A percentile compares a stretch with the other conserved stretches of the same genome.
These are phyloP conservation scores for Entomobrya multifasciata DNA, from an alignment of 2,888 invertebrate genomes.

Conservation along the genomic window DNA sequence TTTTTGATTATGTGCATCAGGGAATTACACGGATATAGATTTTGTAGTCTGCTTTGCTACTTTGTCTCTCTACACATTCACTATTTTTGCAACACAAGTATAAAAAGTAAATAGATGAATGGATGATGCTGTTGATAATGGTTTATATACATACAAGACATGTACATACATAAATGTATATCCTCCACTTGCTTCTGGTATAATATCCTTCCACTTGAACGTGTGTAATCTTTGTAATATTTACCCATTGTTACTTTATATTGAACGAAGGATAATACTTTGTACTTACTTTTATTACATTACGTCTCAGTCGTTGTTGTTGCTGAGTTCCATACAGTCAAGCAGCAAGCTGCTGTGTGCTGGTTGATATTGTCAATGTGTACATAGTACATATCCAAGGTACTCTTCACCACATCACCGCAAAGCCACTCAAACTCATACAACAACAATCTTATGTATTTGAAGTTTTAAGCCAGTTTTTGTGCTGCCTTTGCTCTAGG, in stretches of 20 bases:
- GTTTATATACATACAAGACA: too few species aligned
- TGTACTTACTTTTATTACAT: slow-evolving; percentile 19
- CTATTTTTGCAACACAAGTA: too few species aligned
- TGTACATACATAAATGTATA: background rate
- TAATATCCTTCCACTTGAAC: slow-evolving; percentile 25
- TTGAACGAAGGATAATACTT: slow-evolving; percentile 3
- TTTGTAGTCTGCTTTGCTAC: background rate
- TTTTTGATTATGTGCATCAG: slow-evolving; percentile 60
- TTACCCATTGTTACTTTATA: slow-evolving; percentile 2
- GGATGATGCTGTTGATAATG: slow-evolving; percentile 14
- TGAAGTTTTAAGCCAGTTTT: background rate
- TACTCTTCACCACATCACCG: background rate
- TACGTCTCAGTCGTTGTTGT: slow-evolving; percentile 22
- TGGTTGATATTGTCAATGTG: slow-evolving; percentile 4
- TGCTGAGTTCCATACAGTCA: slow-evolving; percentile 11
- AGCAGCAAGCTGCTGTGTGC: too few species aligned
- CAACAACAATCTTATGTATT: background rate
- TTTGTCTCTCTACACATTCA: too few species aligned
- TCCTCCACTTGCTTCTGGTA: background rate
- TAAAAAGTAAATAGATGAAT: slow-evolving; percentile 43
- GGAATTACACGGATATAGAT: slow-evolving; percentile 44
- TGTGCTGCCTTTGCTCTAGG: background rate
- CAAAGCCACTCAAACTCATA: background rate
- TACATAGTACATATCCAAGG: slow-evolving; percentile 11
- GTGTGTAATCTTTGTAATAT: slow-evolving; percentile 6